A percentile compares a stretch with the other conserved stretches of the same genome.
phyloP scores from a whole-genome alignment of 2,797 vertebrate genomes.

The Pseudochirops cupreus region DNA sequence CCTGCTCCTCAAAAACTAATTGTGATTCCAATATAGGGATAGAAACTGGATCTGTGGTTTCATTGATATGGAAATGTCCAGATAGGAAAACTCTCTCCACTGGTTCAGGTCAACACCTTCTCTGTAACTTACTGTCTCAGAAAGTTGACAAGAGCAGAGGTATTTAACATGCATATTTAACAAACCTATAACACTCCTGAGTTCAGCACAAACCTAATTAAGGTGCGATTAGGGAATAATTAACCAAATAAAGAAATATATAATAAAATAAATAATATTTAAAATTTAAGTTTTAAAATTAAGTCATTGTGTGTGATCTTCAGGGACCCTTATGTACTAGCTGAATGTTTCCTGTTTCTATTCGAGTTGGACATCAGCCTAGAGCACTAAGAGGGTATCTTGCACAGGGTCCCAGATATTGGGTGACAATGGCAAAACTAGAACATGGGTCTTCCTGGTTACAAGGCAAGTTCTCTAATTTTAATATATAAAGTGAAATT shows the following conservation, averaged over 20 bases:
- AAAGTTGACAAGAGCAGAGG: background rate
- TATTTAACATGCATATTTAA: background rate
- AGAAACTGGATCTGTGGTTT: background rate
- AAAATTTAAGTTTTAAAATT: background rate
- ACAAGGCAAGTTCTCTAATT: background rate
- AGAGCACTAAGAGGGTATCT: background rate
- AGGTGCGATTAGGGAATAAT: background rate
- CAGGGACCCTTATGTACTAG: background rate
- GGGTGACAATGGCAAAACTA: background rate
- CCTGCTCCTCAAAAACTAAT: background rate
- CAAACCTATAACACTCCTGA: background rate
- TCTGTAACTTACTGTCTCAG: background rate
- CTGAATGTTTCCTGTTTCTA: background rate
- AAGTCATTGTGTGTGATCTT: background rate
- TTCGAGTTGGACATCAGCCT: background rate
- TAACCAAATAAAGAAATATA: background rate
- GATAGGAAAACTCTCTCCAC: background rate
- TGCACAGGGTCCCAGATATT: background rate
- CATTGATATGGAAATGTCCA: background rate
- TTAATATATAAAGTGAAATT: background rate
- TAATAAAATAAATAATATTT: background rate
- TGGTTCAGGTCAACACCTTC: background rate
- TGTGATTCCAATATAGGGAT: background rate
- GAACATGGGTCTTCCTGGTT: background rate
- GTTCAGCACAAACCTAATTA: background rate